These are phyloP conservation scores for Lycia hirtaria DNA, from an alignment of 2,888 invertebrate species.

Conservation along the genomic window DNA sequence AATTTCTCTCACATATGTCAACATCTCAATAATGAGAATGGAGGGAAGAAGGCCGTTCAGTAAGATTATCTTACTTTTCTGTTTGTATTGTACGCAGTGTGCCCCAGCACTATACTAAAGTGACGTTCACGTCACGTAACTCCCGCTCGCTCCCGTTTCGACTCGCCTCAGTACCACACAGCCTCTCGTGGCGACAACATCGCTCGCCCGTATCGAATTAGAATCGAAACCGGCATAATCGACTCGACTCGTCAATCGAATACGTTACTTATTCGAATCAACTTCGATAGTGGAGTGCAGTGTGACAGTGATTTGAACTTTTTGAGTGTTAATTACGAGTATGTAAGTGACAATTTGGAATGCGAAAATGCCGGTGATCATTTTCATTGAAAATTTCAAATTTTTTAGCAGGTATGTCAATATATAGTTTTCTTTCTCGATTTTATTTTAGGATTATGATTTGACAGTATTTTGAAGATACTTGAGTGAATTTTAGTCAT, in stretches of 20 bases:
- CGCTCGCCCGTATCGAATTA: conserved; percentile 36
- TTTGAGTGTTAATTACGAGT: conserved; percentile 28
- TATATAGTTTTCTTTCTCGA: not conserved
- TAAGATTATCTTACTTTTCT: not conserved
- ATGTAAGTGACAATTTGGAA: conserved; percentile 35
- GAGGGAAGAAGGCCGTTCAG: not conserved
- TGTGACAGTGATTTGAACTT: conserved; percentile 57
- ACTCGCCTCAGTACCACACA: conserved; percentile 71
- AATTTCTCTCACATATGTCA: too few relatives aligned
- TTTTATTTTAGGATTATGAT: too few relatives aligned
- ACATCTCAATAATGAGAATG: not conserved
- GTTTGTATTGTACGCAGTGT: conserved; percentile 55
- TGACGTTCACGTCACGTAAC: conserved; percentile 64
- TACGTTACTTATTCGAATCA: conserved; percentile 28
- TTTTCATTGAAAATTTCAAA: conserved; percentile 8
- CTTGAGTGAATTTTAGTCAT: too few relatives aligned
- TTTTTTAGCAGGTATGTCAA: conserved; percentile 33
- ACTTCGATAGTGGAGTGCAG: conserved; percentile 71
- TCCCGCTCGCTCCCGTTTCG: conserved; percentile 62
- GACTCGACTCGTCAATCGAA: conserved; percentile 26
- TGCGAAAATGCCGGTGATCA: conserved; percentile 27
- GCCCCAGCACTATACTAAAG: conserved; percentile 50
- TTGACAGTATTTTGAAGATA: too few relatives aligned
- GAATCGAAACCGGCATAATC: conserved; percentile 20
- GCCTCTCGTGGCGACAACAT: conserved; percentile 69